Base-by-base conservation (phyloP, 2,797 vertebrate genomes). In the Sebastes ruberrimus region DNA sequence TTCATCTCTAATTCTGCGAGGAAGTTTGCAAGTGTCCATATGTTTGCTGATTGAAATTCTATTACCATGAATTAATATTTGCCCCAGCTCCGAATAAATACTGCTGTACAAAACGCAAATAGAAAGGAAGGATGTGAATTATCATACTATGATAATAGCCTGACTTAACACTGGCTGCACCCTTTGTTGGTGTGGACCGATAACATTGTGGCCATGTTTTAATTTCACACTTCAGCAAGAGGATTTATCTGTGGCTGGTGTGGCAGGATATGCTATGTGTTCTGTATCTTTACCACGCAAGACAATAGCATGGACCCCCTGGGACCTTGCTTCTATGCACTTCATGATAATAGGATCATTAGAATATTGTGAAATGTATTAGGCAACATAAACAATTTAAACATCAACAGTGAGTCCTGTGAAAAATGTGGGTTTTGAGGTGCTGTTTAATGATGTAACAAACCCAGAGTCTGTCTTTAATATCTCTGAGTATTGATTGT, bases 161-260 rank as follows among this genome's bases (percentile, higher is more conserved):
- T 61, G 55, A 67, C 81, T 80, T 60, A 76, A 79, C 78, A 56
- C 38, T 68, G 60, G 46, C 74, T 71, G 66, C 65, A 84, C 57
- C 55, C 55, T 86, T 85, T 81, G 56, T 69, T 71, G 61, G 74
- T 78, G 33, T 57, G 67, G 68, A 74, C 70, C 59, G 79, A 89
- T 82, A 83, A 74, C 62, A 76, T 8, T 65, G 78, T 70, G 80
- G 46, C 59, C 55, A 25, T 83, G 86, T 81, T 91, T 89, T 90
- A 87, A 92, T 92, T 90, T 92, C 86, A 93, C 80, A 90, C 84
- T 86, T 82, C 52, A 92, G 80, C 86, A 84, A 71, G 71, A 81
- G 32, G 71, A 71, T 82, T 86, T 77, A 84, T 89, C 67, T 75
- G 28, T 74, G 60, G 53, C 30, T 62, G 14, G 2, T 63, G 62